Percentiles rank a stretch among this genome's conserved stretches.
These are phyloP conservation scores for Halichoeres trimaculatus DNA, from an alignment of 2,113 vertebrate species.

Conservation along the genomic window DNA sequence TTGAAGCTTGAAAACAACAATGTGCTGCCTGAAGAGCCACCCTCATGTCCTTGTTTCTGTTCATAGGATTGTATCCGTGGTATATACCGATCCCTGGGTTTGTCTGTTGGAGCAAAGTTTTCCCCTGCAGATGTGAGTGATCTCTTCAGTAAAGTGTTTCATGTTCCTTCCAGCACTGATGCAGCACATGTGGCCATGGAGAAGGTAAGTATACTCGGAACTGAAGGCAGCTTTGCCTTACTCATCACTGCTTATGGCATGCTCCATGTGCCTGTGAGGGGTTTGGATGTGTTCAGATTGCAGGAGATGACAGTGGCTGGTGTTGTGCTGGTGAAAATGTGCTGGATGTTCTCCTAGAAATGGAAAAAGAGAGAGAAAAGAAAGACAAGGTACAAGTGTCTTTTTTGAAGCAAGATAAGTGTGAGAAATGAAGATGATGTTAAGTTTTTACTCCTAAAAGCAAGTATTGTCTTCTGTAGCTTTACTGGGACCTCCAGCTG, in stretches of 20 bases:
- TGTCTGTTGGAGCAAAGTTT: slow-evolving; percentile 61
- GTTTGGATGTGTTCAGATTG: slow-evolving; percentile 58
- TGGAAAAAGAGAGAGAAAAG: slow-evolving; percentile 73
- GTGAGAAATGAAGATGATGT: not conserved
- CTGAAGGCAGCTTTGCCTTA: not conserved
- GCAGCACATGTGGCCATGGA: slow-evolving; percentile 68
- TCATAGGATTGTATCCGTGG: slow-evolving; percentile 54
- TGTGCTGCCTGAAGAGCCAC: not conserved
- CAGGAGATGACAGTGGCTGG: slow-evolving; percentile 51
- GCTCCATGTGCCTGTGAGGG: not conserved
- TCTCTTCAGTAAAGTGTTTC: slow-evolving; percentile 76
- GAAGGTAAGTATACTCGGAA: slow-evolving; percentile 60
- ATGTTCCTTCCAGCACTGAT: slow-evolving; percentile 41
- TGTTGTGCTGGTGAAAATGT: slow-evolving; percentile 72
- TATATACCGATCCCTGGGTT: slow-evolving; percentile 67
- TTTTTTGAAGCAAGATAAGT: not conserved
- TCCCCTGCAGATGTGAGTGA: slow-evolving; percentile 64
- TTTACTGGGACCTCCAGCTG: slow-evolving; percentile 81
- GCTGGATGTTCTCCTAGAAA: slow-evolving; percentile 79
- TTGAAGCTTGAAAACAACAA: not conserved
- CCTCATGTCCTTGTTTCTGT: not conserved
- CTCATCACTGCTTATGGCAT: not conserved
- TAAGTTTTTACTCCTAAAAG: not conserved
- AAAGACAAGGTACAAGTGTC: slow-evolving; percentile 69
- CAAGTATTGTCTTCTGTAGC: slow-evolving; percentile 54